Evolutionary conservation across 1,140 invertebrate species (phyloP).

Genomic region (Heliconius eleuchia): DNA sequence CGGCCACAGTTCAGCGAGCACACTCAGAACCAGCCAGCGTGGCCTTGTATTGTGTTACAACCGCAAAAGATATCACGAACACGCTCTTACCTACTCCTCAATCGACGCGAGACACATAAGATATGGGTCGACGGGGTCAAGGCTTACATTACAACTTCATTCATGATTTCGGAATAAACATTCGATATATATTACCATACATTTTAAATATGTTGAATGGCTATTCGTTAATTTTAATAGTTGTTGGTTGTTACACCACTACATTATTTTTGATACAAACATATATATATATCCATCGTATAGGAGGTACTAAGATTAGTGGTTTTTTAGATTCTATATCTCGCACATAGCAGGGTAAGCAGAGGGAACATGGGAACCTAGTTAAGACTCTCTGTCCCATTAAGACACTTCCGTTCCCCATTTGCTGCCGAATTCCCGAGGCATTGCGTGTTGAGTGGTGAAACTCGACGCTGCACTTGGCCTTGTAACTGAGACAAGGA

Average conservation of each 20-base stretch:
- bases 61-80: slow-evolving; percentile 42
- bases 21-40: slow-evolving; percentile 40
- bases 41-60: slow-evolving; percentile 48
- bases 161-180: slow-evolving; percentile 24
- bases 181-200: background rate
- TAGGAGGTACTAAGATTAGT: too few species aligned
- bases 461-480: too few species aligned
- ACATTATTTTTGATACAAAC: background rate
- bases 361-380: too few species aligned
- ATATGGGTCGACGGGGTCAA: slow-evolving; percentile 38
- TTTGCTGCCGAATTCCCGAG: too few species aligned
- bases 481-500: too few species aligned
- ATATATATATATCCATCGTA: too few species aligned
- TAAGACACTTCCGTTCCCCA: too few species aligned
- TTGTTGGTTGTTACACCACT: background rate
- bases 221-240: background rate
- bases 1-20: slow-evolving; percentile 45
- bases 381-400: too few species aligned
- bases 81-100: slow-evolving; percentile 29
- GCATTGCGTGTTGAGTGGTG: too few species aligned
- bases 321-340: too few species aligned
- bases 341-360: too few species aligned
- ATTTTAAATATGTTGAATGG: background rate
- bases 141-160: slow-evolving; percentile 42
- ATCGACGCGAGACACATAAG: slow-evolving; percentile 36